Conservation (phyloP, 2,888 invertebrate genomes). For the Pterobdella sp. region DNA sequence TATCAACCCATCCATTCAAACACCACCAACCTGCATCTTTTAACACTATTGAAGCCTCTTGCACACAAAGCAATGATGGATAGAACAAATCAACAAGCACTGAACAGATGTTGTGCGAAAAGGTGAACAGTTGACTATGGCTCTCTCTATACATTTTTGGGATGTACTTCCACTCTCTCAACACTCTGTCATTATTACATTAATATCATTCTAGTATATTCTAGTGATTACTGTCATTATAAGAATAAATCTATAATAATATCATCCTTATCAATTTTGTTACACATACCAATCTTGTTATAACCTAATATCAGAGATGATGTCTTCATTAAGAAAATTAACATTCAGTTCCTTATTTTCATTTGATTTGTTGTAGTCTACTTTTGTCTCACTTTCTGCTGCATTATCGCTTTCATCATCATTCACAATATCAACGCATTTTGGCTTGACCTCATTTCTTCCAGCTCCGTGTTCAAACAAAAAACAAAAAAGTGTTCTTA, state of each 20-base stretch:
- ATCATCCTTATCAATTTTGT: no score
- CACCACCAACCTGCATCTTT: not conserved
- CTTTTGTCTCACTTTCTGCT: not conserved
- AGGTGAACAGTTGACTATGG: conserved; percentile 4
- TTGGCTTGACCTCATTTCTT: not conserved
- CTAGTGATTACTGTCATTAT: no score
- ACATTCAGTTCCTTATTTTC: not conserved
- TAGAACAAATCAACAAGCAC: conserved; percentile 1
- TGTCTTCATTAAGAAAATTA: no score
- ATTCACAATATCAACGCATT: not conserved
- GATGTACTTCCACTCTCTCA: conserved; percentile 11
- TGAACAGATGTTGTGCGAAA: not conserved
- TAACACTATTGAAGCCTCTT: not conserved
- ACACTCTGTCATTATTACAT: no score
- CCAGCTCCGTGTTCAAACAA: not conserved
- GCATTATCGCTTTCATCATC: not conserved
- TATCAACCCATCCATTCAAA: not conserved
- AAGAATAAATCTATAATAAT: no score
- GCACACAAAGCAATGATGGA: not conserved
- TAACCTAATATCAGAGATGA: no score
- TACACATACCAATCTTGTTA: no score
- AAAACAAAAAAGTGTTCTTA: not conserved
- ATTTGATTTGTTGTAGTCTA: not conserved
- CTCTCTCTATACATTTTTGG: not conserved
- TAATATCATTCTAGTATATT: no score